Evolutionary conservation across 2,888 invertebrate genomes (phyloP), one percentile per base, ranked within the genome.

Genomic region (Caenorhabditis sp.): DNA sequence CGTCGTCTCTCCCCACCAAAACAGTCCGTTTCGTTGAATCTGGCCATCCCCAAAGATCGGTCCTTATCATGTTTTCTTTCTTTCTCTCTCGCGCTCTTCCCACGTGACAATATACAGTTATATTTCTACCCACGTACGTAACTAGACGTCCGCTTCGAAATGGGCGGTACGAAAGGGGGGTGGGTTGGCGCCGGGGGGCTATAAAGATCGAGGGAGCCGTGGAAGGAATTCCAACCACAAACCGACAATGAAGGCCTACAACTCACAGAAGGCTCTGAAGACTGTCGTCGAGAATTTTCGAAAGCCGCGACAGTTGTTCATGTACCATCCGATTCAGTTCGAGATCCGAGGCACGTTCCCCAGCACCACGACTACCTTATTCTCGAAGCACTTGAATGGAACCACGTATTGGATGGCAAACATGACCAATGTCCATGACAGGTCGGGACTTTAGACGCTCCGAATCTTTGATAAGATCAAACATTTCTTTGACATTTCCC

Each of bases 211-310:
- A 22, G 22, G 37, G 24, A 35, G 39, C 32, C 11, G 17, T 5
- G 9, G 24, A 13, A 22, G 30, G 26, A 37, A 26, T 24, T 20
- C 3, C 6, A 35, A 35, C 35, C 35, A 13, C 4, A 35, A 35
- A 9, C 30, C 30, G 30, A 46, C 59, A n/a, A 63, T 76, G 70
- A 61, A 70, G 41, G 37, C 76, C 0, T 76, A 76, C 53, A 53
- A 58, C 17, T 65, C 56, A 13, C 53, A 43, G 50, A 77, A 71
- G 45, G 71, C 76, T 20, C 32, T 77, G 48, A 65, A 62, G 46
- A 77, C 76, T 26, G 62, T 77, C 24, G 76, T 77, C n/a, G 76
- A 77, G 56, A 77, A 71, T 46, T 77, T 77, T 53, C 52, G 76
- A 20, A 77, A 77, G 52, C 76, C 76, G 1, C 53, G 71, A 2